Evolutionary conservation across 2,888 invertebrate species (phyloP).

Genomic region (Osmoderma eremita): DNA sequence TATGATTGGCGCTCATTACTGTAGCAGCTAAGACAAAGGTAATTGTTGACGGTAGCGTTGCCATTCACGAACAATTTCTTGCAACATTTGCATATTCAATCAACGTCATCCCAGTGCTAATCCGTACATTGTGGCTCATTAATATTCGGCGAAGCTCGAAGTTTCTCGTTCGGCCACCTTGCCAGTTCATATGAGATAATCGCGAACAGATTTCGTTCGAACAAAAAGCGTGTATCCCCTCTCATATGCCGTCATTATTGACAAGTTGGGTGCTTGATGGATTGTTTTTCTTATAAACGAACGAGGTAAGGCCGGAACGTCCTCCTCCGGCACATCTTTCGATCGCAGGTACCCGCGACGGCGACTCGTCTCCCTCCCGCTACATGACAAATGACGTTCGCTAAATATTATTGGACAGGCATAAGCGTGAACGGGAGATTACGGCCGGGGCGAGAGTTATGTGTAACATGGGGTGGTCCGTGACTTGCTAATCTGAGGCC

Average conservation of each 20-base stretch:
- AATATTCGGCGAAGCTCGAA: slow-evolving; percentile 13
- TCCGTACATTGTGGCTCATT: slow-evolving; percentile 9
- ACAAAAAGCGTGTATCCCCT: slow-evolving; percentile 23
- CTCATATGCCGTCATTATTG: slow-evolving; percentile 36
- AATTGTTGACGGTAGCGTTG: slow-evolving; percentile 1
- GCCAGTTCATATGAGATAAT: slow-evolving; percentile 11
- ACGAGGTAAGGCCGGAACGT: neutral
- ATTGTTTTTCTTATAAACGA: slow-evolving; percentile 39
- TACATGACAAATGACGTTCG: slow-evolving; percentile 42
- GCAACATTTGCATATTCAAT: slow-evolving; percentile 30
- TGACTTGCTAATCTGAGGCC: slow-evolving; percentile 48
- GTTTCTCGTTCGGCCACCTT: slow-evolving; percentile 3
- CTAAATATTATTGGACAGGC: slow-evolving; percentile 42
- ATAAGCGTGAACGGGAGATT: slow-evolving; percentile 40
- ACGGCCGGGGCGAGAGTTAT: slow-evolving; percentile 31
- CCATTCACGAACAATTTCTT: slow-evolving; percentile 21
- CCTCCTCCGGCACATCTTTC: neutral
- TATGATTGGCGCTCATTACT: neutral
- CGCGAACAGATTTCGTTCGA: slow-evolving; percentile 19
- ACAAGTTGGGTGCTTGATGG: slow-evolving; percentile 38
- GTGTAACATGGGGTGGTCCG: slow-evolving; percentile 40
- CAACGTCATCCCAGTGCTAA: slow-evolving; percentile 15
- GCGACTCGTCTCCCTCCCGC: slow-evolving; percentile 8
- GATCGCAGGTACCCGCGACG: slow-evolving; percentile 7
- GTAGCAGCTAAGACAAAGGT: slow-evolving; percentile 3